Conservation (phyloP, 2,888 invertebrate species). For the Ichneumoninae sp. region DNA sequence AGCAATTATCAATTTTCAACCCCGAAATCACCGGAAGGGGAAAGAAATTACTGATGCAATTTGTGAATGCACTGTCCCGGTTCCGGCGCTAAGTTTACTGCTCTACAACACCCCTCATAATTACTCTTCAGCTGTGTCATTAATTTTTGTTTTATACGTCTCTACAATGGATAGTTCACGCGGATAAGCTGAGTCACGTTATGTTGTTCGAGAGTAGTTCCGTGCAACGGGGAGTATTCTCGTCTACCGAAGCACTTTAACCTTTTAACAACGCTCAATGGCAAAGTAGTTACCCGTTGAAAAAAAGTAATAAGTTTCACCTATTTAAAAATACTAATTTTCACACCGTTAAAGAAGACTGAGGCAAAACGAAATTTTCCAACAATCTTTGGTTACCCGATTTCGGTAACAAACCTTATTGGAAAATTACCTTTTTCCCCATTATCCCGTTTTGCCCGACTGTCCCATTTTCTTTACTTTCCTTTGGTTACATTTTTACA, state of each 20-base stretch:
- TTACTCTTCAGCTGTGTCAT: background rate
- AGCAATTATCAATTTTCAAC: background rate
- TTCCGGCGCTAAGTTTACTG: slow-evolving; percentile 5
- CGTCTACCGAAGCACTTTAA: background rate
- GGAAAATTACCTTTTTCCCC: too few species aligned
- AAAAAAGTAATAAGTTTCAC: background rate
- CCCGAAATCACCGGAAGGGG: background rate
- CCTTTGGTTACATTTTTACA: too few species aligned
- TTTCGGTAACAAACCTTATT: too few species aligned
- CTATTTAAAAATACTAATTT: background rate
- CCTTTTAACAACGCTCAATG: background rate
- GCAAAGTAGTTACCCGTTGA: background rate
- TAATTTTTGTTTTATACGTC: slow-evolving; percentile 6
- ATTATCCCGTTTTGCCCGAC: too few species aligned
- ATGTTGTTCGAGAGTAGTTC: background rate
- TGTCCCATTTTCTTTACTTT: too few species aligned
- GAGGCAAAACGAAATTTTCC: too few species aligned
- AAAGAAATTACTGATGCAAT: slow-evolving; percentile 2
- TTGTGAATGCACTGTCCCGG: background rate
- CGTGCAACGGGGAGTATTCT: background rate
- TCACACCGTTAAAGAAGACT: background rate
- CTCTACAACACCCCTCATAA: background rate
- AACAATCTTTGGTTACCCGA: too few species aligned
- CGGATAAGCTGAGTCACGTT: background rate
- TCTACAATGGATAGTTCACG: background rate